Conservation (phyloP, 1,140 invertebrate genomes). For the Cotesia chilonis region DNA sequence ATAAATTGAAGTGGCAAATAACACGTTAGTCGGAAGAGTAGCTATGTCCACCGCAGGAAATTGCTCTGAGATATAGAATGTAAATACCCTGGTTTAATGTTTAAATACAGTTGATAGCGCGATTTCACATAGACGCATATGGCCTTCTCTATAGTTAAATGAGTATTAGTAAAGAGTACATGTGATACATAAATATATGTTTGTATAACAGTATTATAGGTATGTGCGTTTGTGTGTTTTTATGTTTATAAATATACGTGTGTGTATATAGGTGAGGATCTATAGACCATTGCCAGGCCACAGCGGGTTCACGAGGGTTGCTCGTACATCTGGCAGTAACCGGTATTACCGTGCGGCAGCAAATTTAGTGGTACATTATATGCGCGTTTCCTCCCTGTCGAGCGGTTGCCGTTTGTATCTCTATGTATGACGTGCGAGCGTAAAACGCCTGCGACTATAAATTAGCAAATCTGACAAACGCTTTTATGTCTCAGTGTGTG, state of each 20-base stretch:
- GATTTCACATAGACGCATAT: slow-evolving; percentile 25
- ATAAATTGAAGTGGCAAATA: slow-evolving; percentile 23
- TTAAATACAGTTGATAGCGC: slow-evolving; percentile 21
- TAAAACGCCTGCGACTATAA: slow-evolving; percentile 21
- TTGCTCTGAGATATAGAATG: slow-evolving; percentile 28
- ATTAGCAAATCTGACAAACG: slow-evolving; percentile 25
- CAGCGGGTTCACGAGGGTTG: slow-evolving; percentile 18
- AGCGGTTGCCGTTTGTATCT: slow-evolving; percentile 13
- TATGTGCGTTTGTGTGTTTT: background rate
- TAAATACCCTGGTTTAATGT: slow-evolving; percentile 30
- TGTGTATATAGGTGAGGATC: background rate
- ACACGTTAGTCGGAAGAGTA: slow-evolving; percentile 1
- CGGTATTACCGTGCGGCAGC: slow-evolving; percentile 27
- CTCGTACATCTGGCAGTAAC: slow-evolving; percentile 32
- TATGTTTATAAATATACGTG: background rate
- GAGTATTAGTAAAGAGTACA: slow-evolving; percentile 8
- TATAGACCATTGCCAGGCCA: slow-evolving; percentile 19
- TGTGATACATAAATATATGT: background rate
- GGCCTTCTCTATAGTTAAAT: slow-evolving; percentile 4
- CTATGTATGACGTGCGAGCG: slow-evolving; percentile 10
- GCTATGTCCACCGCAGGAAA: slow-evolving; percentile 12
- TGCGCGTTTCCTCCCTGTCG: slow-evolving; percentile 29
- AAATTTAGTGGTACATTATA: slow-evolving; percentile 34
- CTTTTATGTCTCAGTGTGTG: background rate
- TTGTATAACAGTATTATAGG: background rate